phyloP scores from a whole-genome alignment of 2,113 vertebrate species.

The Eira barbara region DNA sequence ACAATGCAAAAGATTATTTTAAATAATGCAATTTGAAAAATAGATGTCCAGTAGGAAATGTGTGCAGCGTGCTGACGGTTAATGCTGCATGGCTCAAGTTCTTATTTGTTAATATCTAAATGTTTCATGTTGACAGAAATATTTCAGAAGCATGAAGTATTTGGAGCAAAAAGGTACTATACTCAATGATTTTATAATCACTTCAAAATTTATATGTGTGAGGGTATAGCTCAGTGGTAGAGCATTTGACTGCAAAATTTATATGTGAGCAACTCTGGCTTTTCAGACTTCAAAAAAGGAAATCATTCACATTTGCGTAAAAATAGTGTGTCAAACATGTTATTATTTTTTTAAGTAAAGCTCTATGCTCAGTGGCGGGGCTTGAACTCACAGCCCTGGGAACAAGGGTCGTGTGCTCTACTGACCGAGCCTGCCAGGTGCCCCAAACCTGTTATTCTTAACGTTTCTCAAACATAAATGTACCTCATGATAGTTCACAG shows the following conservation, averaged over 20 bases:
- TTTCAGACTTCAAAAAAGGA: conserved; percentile 38
- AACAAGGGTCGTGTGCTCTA: not conserved
- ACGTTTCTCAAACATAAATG: conserved; percentile 12
- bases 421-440: not conserved
- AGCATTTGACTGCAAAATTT: not conserved
- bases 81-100: not conserved
- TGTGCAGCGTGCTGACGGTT: not conserved
- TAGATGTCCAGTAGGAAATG: not conserved
- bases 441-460: conserved; percentile 46
- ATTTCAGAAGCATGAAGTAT: conserved; percentile 60
- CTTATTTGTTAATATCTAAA: conserved; percentile 37
- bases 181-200: conserved; percentile 42
- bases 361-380: not conserved
- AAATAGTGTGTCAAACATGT: conserved; percentile 16
- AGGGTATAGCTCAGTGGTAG: too few species aligned
- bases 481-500: not conserved
- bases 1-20: conserved; percentile 53
- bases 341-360: not conserved
- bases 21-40: conserved; percentile 47
- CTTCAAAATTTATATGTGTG: not conserved
- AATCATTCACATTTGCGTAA: conserved; percentile 46
- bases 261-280: not conserved
- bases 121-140: conserved; percentile 50
- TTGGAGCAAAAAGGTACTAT: conserved; percentile 52
- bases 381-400: not conserved